Evolutionary conservation across 2,797 vertebrate genomes (phyloP).

Genomic region (Sebastes jordani): DNA sequence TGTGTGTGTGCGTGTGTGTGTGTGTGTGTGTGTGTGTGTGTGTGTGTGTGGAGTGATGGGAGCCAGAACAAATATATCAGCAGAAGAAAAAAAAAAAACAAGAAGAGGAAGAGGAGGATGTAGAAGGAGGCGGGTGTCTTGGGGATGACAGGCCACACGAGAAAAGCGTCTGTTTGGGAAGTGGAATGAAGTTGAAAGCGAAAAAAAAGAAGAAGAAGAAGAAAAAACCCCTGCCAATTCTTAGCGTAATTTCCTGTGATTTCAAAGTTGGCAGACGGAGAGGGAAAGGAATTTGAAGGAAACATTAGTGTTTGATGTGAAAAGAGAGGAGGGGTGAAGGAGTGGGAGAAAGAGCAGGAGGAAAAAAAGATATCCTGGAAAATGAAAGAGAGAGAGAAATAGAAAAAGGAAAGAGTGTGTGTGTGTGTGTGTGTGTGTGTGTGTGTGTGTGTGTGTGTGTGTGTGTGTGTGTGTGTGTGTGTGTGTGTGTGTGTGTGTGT

Average conservation of each 20-base stretch:
- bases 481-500: neutral
- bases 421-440: neutral
- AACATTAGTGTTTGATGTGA: constrained; percentile 86
- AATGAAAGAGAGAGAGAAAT: constrained; percentile 65
- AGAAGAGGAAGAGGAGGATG: constrained; percentile 41
- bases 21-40: constrained; percentile 19
- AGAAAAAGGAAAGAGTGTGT: neutral
- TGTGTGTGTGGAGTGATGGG: constrained; percentile 34
- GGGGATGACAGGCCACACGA: constrained; percentile 70
- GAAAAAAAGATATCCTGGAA: constrained; percentile 74
- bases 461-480: neutral
- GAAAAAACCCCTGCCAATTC: constrained; percentile 70
- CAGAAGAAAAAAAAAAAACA: neutral
- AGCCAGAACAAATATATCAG: constrained; percentile 70
- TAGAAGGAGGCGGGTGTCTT: constrained; percentile 50
- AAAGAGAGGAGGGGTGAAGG: constrained; percentile 56
- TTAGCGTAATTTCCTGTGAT: constrained; percentile 85
- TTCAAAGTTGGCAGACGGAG: constrained; percentile 84
- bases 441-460: neutral
- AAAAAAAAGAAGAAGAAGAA: neutral
- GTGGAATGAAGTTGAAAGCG: constrained; percentile 78
- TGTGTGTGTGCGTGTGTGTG: constrained; percentile 16
- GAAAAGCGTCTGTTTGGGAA: constrained; percentile 71
- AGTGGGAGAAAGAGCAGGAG: constrained; percentile 49
- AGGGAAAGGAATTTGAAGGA: constrained; percentile 85